A percentile compares a stretch with the other conserved stretches of the same genome.
Evolutionary conservation across 2,113 vertebrate species (phyloP).

Genomic region (Puma concolor): DNA sequence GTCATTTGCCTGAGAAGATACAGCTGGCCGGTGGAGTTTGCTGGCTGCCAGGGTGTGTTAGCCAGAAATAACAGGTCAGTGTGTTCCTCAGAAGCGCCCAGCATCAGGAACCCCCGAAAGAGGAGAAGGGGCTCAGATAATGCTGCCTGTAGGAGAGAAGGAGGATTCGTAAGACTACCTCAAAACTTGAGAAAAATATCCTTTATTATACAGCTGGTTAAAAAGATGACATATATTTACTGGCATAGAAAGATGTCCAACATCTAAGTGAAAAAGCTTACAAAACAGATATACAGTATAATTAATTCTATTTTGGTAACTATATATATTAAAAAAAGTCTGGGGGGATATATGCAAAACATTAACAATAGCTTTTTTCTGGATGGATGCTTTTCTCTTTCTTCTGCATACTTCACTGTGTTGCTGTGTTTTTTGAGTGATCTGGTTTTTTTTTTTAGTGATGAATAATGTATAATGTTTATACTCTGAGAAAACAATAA

Average conservation of each 20-base stretch:
- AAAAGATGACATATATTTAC: constrained; percentile 19
- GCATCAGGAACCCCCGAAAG: background rate
- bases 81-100: background rate
- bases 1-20: constrained; percentile 14
- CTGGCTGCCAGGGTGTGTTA: background rate
- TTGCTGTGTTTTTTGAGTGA: background rate
- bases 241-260: background rate
- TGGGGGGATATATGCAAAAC: background rate
- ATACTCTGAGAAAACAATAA: constrained; percentile 21
- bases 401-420: background rate
- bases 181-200: background rate
- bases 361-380: background rate
- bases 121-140: background rate
- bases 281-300: background rate
- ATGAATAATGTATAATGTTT: background rate
- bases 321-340: background rate
- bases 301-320: constrained; percentile 19
- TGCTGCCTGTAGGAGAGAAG: background rate
- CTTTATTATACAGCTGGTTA: background rate
- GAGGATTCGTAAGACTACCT: background rate
- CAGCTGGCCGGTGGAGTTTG: background rate
- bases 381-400: background rate
- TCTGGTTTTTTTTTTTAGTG: background rate
- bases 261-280: constrained; percentile 13
- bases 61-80: background rate